These are phyloP conservation scores for Meleagris gallopavo DNA, from an alignment of 2,113 vertebrate genomes.

Conservation along the genomic window DNA sequence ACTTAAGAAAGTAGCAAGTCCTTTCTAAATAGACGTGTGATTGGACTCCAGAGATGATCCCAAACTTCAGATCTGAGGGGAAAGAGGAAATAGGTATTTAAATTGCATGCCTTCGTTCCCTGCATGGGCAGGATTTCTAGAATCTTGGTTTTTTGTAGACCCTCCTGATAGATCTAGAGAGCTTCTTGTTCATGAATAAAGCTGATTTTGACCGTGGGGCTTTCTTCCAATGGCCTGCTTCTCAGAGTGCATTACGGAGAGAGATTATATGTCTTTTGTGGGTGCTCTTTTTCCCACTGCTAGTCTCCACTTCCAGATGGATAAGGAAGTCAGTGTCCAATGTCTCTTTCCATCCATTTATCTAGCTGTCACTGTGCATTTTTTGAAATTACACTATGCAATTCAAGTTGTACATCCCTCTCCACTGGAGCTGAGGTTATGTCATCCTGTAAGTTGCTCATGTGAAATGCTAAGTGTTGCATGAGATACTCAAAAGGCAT, in stretches of 20 bases:
- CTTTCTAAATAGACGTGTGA: background rate
- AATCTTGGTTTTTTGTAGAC: background rate
- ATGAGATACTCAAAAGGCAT: background rate
- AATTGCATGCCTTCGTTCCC: background rate
- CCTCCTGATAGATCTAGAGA: background rate
- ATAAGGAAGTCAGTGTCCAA: background rate
- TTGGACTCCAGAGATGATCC: rapidly evolving
- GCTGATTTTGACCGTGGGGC: background rate
- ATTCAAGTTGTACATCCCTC: background rate
- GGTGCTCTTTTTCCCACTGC: background rate
- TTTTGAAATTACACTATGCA: background rate
- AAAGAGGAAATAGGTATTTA: background rate
- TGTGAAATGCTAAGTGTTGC: background rate
- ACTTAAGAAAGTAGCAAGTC: background rate
- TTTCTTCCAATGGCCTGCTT: background rate
- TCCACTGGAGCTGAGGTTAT: background rate
- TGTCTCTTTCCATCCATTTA: background rate
- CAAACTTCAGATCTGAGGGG: background rate
- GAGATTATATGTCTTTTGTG: rapidly evolving
- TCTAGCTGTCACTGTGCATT: background rate
- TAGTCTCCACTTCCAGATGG: background rate
- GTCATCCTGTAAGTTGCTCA: background rate
- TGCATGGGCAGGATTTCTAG: background rate
- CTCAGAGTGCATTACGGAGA: background rate
- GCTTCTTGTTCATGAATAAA: background rate